Conservation (phyloP, 2,797 vertebrate genomes). For the Babyrousa celebensis region DNA sequence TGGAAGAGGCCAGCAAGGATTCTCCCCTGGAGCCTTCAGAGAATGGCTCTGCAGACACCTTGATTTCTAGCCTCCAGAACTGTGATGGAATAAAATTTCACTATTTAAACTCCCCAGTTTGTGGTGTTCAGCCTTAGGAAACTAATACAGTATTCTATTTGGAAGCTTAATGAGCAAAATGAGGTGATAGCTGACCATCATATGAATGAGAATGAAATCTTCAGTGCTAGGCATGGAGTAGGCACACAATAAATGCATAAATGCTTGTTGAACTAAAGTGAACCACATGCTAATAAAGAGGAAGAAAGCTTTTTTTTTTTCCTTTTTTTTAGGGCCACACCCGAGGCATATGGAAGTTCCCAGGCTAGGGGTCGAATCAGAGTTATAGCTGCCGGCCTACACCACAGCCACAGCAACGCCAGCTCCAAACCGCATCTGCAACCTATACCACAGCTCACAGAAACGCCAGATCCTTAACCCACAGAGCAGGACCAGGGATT, state of each 20-base stretch:
- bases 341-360: no score
- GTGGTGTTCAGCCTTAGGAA: not conserved
- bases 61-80: not conserved
- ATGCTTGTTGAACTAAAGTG: not conserved
- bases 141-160: not conserved
- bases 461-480: no score
- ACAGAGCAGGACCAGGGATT: no score
- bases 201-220: not conserved
- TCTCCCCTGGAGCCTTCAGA: not conserved
- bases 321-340: no score
- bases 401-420: no score
- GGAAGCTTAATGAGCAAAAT: not conserved
- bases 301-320: conserved; percentile 22
- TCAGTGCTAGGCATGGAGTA: not conserved
- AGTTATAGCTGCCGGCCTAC: no score
- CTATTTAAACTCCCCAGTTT: not conserved
- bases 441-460: no score
- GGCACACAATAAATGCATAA: not conserved
- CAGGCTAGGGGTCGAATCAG: no score
- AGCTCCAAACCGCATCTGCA: no score
- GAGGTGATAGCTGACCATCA: not conserved
- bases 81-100: not conserved
- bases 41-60: not conserved
- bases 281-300: conserved; percentile 25
- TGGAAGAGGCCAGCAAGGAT: not conserved